Evolutionary conservation across 2,888 invertebrate species (phyloP).

Genomic region (Erebia aethiops): DNA sequence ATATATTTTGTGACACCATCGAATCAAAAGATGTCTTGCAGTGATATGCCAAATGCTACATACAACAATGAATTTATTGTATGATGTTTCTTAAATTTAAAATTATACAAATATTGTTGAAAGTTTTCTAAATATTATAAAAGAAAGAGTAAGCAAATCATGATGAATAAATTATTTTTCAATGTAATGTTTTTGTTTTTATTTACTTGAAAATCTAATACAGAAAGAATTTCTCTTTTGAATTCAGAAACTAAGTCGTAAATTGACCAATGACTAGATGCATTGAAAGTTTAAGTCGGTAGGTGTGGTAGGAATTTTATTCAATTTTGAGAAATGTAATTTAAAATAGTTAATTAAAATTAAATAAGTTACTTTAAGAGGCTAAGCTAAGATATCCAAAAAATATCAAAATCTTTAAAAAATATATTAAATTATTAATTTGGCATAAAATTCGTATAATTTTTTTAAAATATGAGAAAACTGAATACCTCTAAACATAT

Average conservation of each 20-base stretch:
- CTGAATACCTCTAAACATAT: no score
- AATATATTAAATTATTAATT: no score
- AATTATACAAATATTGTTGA: conserved; percentile 82
- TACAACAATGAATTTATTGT: conserved; percentile 76
- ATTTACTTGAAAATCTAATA: neutral
- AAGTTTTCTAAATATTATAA: conserved; percentile 80
- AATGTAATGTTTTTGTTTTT: conserved; percentile 56
- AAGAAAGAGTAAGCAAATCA: conserved; percentile 74
- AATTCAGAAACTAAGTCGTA: neutral
- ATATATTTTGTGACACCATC: conserved; percentile 66
- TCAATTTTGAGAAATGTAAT: neutral
- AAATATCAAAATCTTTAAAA: no score
- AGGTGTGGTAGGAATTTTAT: neutral
- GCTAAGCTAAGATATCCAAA: no score
- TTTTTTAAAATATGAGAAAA: no score
- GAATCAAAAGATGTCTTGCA: conserved; percentile 68
- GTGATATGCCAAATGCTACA: conserved; percentile 81
- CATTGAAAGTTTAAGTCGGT: neutral
- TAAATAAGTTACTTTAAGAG: no score
- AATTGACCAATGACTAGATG: neutral
- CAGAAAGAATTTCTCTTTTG: neutral
- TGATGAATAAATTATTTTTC: conserved; percentile 82
- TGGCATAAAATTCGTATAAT: no score
- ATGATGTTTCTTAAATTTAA: conserved; percentile 75
- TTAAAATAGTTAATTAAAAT: no score